Evolutionary conservation across 2,797 vertebrate species (phyloP).

Genomic region (Eleutherodactylus coqui): DNA sequence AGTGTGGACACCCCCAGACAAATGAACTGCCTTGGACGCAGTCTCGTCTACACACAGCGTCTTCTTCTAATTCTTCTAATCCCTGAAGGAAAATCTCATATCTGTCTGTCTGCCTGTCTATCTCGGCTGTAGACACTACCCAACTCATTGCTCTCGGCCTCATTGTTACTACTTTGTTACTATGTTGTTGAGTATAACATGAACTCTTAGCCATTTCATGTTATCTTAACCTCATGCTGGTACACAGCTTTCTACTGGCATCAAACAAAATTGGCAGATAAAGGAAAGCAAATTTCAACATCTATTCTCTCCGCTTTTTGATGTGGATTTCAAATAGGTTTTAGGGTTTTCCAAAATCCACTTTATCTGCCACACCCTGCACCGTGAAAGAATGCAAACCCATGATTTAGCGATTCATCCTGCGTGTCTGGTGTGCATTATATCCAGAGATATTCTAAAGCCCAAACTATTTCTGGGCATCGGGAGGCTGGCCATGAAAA

Average conservation of each 20-base stretch:
- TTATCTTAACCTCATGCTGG: constrained; percentile 25
- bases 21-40: constrained; percentile 35
- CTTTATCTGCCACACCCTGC: constrained; percentile 49
- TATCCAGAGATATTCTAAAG: constrained; percentile 53
- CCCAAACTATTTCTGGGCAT: constrained; percentile 57
- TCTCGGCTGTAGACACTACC: neutral
- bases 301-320: constrained; percentile 48
- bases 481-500: constrained; percentile 20
- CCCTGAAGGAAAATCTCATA: neutral
- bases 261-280: constrained; percentile 28
- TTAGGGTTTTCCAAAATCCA: constrained; percentile 55
- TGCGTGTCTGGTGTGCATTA: constrained; percentile 54
- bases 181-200: neutral
- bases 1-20: neutral
- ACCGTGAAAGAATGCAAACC: constrained; percentile 57
- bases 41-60: constrained; percentile 35
- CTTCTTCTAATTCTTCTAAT: neutral
- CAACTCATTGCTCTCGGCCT: neutral
- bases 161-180: neutral
- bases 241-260: constrained; percentile 14
- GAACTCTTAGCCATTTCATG: neutral
- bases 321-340: constrained; percentile 53
- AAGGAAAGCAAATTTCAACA: constrained; percentile 47
- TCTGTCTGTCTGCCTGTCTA: neutral
- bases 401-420: constrained; percentile 58